Base-by-base conservation (phyloP, 1,140 invertebrate species). In the Teleogryllus occipitalis region DNA sequence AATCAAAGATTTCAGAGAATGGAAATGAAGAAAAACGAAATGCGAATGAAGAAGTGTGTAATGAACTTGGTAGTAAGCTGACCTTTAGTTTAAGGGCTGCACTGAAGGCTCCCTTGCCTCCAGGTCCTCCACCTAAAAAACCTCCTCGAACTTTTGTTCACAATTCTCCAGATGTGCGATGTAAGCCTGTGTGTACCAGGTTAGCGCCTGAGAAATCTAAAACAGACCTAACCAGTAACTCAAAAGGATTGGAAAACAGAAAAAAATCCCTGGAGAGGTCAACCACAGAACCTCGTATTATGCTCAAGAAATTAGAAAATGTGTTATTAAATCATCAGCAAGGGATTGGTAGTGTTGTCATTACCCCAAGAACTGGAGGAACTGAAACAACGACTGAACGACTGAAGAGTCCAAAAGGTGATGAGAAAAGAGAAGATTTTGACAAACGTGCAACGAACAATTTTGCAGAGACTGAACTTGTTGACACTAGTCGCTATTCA, bases 41-140 rank as follows among this genome's bases (percentile, higher is more conserved):
- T 39, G 27, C 27, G 5, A 39, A 39, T 39, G 27, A 39, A 2
- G 27, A 39, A 39, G 27, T 39, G 27, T 5, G 27, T 39, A 65
- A 7, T 65, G 54, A 65, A 65, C 10, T 3, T 14, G 7, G 3
- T 10, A 14, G 54, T 65, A 22, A 85, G 78, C 82, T 89, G 80
- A 89, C 88, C 7, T 89, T 90, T 80, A 90, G 89, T 14, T 83
- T 92, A 46, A 90, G 90, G 82, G 88, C 88, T 75, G 90, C 90
- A 48, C 84, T 92, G 47, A 90, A 89, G 82, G 87, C 90, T 81
- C 90, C 91, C 0, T 83, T 93, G 79, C 92, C 92, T 0, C 49
- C 83, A 21, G 92, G 92, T 6, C 91, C 92, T 10, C 90, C 92
- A 48, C 92, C 92, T 0, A 89, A 90, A 82, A 94, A 94, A 83